Evolutionary conservation across 1,140 invertebrate species (phyloP).

Genomic region (Calephelis virginiensis): DNA sequence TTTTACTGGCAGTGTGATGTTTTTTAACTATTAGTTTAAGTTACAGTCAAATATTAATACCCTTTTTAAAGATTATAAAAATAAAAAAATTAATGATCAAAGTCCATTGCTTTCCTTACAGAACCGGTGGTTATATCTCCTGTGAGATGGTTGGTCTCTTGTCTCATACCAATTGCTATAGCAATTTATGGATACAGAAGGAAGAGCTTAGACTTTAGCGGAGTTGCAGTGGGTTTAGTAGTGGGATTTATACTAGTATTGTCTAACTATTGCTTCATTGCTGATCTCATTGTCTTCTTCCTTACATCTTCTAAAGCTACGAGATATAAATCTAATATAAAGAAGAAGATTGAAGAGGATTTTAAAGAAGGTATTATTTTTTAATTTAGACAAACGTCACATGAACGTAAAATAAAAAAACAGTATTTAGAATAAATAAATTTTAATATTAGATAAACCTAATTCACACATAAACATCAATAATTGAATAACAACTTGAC

Average conservation of each 20-base stretch:
- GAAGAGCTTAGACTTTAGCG: constrained; percentile 84
- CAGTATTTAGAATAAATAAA: too few relatives aligned
- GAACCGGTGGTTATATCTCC: constrained; percentile 84
- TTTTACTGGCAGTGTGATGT: too few relatives aligned
- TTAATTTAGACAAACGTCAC: background rate
- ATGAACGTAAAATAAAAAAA: too few relatives aligned
- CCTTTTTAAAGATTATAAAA: too few relatives aligned
- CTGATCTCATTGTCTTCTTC: constrained; percentile 88
- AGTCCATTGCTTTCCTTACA: constrained; percentile 57
- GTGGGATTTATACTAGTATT: constrained; percentile 90
- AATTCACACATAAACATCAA: too few relatives aligned
- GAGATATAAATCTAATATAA: constrained; percentile 85
- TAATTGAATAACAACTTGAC: too few relatives aligned
- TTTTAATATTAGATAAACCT: too few relatives aligned
- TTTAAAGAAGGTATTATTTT: constrained; percentile 85
- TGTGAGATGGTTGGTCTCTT: constrained; percentile 85
- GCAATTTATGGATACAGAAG: constrained; percentile 83
- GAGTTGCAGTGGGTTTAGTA: constrained; percentile 85
- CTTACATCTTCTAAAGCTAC: constrained; percentile 90
- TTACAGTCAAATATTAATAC: too few relatives aligned
- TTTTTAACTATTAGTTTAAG: too few relatives aligned
- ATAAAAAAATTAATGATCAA: too few relatives aligned
- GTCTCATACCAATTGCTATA: constrained; percentile 84
- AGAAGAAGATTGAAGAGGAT: constrained; percentile 87
- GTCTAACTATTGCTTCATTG: constrained; percentile 88